Base-by-base conservation (phyloP, 2,888 invertebrate genomes). In the Eupithecia pulchellata region DNA sequence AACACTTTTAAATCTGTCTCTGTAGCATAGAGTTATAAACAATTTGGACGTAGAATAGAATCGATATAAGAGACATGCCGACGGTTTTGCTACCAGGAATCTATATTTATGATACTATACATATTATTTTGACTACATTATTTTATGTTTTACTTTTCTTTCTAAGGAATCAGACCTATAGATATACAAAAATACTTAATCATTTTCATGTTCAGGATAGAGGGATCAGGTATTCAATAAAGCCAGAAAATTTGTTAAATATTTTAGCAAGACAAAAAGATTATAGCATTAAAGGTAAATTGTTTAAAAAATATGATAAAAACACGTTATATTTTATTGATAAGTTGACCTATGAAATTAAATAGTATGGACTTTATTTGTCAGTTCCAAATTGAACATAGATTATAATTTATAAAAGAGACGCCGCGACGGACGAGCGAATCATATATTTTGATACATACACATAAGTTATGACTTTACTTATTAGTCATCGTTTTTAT, bases 1-100 rank as follows among this genome's bases (percentile, higher is more conserved):
- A 75, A 74, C 71, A 61, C 29, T 69, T 77, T 76, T 76, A 77
- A 78, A 72, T 78, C 71, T 58, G 71, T 73, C 78, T 32, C 61
- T 61, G 14, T 25, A 32, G 30, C 20, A 25, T 61, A 61, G 61
- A 61, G 61, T 20, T 61, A 20, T n/a, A n/a, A n/a, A n/a, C 0
- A 9, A 60, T 32, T 27, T 30, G 6, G 8, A 9, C 8, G 17
- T 9, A 60, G 29, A n/a, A 17, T 60, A 30, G 58, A 60, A 9
- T 30, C n/a, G 57, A 17, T 11, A 58, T 17, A 17, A 13, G 20
- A 9, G 20, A 11, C 2, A 5, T 2, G 39, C 39, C 39, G 39
- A 4, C n/a, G n/a, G n/a, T 6, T 1, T 39, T 39, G n/a, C n/a
- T 17, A 39, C 39, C 39, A n/a, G 9, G n/a, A 9, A n/a, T 42